Evolutionary conservation across 2,888 invertebrate species (phyloP).

Genomic region (Tetragnatha montana): DNA sequence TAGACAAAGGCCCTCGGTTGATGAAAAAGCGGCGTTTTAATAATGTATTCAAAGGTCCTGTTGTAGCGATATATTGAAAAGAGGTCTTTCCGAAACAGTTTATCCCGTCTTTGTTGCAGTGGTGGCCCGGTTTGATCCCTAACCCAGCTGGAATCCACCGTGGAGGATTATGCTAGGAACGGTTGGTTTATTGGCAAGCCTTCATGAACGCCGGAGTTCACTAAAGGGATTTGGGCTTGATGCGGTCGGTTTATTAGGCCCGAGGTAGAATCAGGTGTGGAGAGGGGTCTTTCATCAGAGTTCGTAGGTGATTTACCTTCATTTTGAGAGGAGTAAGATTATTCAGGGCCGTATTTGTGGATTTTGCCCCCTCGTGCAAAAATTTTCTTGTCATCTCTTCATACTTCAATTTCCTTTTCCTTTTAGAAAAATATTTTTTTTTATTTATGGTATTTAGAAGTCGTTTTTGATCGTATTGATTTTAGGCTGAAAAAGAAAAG

Average conservation of each 20-base stretch:
- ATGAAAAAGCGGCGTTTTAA: constrained; percentile 49
- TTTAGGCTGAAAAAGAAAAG: too few species aligned
- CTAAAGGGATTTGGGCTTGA: constrained; percentile 42
- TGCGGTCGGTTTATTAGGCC: constrained; percentile 52
- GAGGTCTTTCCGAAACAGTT: constrained; percentile 58
- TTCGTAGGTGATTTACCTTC: too few species aligned
- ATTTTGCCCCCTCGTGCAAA: too few species aligned
- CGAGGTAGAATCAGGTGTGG: constrained; percentile 12
- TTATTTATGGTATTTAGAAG: too few species aligned
- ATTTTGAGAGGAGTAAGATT: too few species aligned
- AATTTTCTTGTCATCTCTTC: too few species aligned
- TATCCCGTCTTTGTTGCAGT: constrained; percentile 55
- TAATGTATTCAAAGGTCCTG: constrained; percentile 66
- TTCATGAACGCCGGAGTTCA: constrained; percentile 29
- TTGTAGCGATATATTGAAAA: constrained; percentile 41
- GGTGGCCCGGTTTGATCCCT: constrained; percentile 33
- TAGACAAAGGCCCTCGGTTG: constrained; percentile 4
- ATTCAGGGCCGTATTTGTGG: too few species aligned
- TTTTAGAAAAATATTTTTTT: too few species aligned
- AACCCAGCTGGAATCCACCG: constrained; percentile 62
- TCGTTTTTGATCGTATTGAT: too few species aligned
- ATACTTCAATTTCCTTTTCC: too few species aligned
- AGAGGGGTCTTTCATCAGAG: neutral
- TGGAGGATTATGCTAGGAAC: constrained; percentile 58
- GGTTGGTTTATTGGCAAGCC: constrained; percentile 45